These are phyloP conservation scores for Siniperca scherzeri DNA, from an alignment of 2,797 vertebrate species.

Conservation along the genomic window DNA sequence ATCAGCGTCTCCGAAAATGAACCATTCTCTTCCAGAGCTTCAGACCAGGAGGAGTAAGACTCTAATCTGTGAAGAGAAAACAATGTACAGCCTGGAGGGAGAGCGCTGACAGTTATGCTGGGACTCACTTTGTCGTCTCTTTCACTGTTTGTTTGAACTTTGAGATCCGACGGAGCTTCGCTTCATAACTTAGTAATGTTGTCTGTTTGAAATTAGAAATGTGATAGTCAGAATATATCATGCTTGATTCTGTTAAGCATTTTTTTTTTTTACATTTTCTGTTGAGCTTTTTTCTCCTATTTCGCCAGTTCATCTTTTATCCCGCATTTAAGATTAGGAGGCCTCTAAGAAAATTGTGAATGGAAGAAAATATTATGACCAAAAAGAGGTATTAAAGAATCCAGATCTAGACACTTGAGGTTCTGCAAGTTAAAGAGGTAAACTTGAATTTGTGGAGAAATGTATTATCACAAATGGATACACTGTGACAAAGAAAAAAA, in stretches of 20 bases:
- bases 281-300: not conserved
- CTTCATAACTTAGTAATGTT: slow-evolving; percentile 48
- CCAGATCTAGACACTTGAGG: not conserved
- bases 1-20: slow-evolving; percentile 66
- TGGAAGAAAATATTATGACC: slow-evolving; percentile 1
- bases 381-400: not conserved
- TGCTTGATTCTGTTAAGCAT: slow-evolving; percentile 15
- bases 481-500: not conserved
- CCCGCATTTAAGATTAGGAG: slow-evolving; percentile 9
- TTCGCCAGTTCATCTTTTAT: slow-evolving; percentile 20
- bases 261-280: not conserved
- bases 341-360: slow-evolving; percentile 8
- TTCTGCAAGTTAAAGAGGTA: slow-evolving; percentile 13
- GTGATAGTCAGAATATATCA: slow-evolving; percentile 41
- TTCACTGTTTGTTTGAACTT: slow-evolving; percentile 70
- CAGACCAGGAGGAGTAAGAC: slow-evolving; percentile 72
- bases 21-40: slow-evolving; percentile 51
- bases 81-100: slow-evolving; percentile 73
- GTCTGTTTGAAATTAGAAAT: slow-evolving; percentile 61
- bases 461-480: not conserved
- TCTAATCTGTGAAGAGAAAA: slow-evolving; percentile 72
- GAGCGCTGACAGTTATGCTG: slow-evolving; percentile 48
- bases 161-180: slow-evolving; percentile 45
- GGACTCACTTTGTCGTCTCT: slow-evolving; percentile 62
- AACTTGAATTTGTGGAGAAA: not conserved